Base-by-base conservation (phyloP, 23 tunicate species). In the Styela clava region DNA sequence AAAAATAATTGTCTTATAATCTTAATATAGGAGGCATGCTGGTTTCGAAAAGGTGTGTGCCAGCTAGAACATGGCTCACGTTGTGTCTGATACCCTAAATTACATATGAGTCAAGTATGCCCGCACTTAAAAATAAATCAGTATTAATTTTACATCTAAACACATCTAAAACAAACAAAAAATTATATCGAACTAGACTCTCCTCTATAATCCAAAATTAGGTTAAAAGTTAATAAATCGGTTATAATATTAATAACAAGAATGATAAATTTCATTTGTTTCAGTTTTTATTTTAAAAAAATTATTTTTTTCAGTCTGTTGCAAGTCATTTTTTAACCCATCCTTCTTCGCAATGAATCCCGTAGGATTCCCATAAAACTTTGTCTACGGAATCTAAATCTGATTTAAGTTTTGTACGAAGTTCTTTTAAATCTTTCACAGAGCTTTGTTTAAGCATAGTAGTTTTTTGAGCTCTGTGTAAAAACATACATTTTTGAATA, bases 341-440 rank as follows among this genome's bases (percentile, higher is more conserved):
- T 12, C 81, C 81, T 76, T 76, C 81, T 2, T 76, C 81, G 64
- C 81, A 76, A 36, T 76, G 81, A 9, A 44, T 52, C 70, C 94
- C 88, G 64, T 85, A 74, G 68, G 84, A 82, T 56, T 91, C 97
- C 97, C 97, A 91, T 19, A 85, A 69, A 82, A 85, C 79, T 64
- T 91, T 82, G 67, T 86, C 90, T 7, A 91, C 78, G 16, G 56
- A 25, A 63, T 86, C 90, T 36, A 91, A 84, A 78, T 91, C 97
- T 23, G 64, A 36, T 78, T 85, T 85, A 33, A 86, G 88, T 76
- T 83, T 86, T 26, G 52, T 69, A 61, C 88, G 97, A 36, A 91
- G 51, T 31, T 86, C 85, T 78, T 85, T 78, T 30, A 91, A 79
- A 24, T 78, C 51, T 23, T 82, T 76, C 16, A 91, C 84, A 16